Percentiles rank a stretch among this genome's conserved stretches.
Conservation (phyloP, 2,113 vertebrate genomes). For the Strix aluco region DNA sequence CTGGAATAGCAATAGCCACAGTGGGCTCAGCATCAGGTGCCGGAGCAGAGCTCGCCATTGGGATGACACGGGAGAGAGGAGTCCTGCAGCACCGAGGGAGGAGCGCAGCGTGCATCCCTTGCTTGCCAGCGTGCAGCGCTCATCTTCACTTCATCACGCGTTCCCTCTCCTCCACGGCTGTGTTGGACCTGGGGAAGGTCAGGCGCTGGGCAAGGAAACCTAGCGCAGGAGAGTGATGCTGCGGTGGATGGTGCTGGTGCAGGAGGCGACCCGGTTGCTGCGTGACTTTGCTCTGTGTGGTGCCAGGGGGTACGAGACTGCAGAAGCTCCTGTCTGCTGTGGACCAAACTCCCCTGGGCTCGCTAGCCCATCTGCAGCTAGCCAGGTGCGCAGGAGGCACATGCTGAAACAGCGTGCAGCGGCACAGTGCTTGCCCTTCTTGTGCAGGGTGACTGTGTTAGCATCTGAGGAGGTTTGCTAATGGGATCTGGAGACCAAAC, state of each 20-base stretch:
- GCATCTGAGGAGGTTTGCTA: neutral
- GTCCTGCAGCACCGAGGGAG: neutral
- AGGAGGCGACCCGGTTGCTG: neutral
- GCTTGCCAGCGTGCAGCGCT: neutral
- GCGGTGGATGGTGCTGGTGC: neutral
- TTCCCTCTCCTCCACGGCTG: neutral
- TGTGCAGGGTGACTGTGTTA: neutral
- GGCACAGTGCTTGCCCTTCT: rapidly evolving
- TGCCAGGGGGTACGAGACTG: neutral
- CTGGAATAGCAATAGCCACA: neutral
- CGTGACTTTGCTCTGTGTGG: rapidly evolving
- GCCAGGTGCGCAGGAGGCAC: rapidly evolving
- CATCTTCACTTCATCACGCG: rapidly evolving
- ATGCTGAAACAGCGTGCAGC: rapidly evolving
- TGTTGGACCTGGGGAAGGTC: neutral
- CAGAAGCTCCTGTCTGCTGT: neutral
- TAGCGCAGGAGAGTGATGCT: neutral
- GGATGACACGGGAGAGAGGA: neutral
- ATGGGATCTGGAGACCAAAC: neutral
- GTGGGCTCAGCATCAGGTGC: neutral
- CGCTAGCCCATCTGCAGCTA: rapidly evolving
- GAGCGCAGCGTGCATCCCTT: neutral
- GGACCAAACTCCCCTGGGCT: neutral
- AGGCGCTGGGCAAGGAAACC: neutral
- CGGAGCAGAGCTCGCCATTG: neutral